Base-by-base conservation (phyloP, 2,888 invertebrate genomes). In the Ichneumoninae sp. region DNA sequence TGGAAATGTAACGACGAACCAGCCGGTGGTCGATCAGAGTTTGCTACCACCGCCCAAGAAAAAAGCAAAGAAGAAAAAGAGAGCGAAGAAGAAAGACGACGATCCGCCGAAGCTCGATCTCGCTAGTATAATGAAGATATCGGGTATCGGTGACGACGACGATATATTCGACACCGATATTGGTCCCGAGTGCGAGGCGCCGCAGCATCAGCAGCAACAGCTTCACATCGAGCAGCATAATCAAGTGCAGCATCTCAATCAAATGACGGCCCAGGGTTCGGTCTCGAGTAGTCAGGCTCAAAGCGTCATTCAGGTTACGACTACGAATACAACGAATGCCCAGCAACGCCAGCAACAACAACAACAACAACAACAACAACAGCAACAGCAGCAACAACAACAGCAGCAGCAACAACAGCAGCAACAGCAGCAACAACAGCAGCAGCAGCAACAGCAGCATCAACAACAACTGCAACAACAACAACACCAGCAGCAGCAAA, bases 101-200 rank as follows among this genome's bases (percentile, higher is more conserved):
- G 93, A 93, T 57, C 90, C 92, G 76, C 94, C 94, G 52, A 95
- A 96, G 90, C 92, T 96, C 76, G 96, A 96, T 93, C 94, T 96
- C 88, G 96, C 96, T 75, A 96, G 96, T 93, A 96, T 96, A 54
- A 96, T 96, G 95, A 96, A 96, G 92, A 94, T 96, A 83, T 96
- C 96, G 70, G 96, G 96, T 80, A 96, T 96, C 85, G 96, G 96
- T 74, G 96, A 96, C 86, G 96, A 96, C 85, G 96, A 96, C 86
- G 95, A 95, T 86, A 94, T 95, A 62, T 95, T 94, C 87, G 93
- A 93, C 82, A 92, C 88, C 69, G 93, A 93, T 83, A 88, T 93
- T 65, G 86, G 89, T 54, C 84, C 89, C 22, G 93, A 93, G 82
- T 85, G 90, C 36, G 92, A 84, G 75, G 57, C 72, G 13, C 89